phyloP scores from a whole-genome alignment of 2,888 invertebrate genomes.

The Ochropleura plecta region DNA sequence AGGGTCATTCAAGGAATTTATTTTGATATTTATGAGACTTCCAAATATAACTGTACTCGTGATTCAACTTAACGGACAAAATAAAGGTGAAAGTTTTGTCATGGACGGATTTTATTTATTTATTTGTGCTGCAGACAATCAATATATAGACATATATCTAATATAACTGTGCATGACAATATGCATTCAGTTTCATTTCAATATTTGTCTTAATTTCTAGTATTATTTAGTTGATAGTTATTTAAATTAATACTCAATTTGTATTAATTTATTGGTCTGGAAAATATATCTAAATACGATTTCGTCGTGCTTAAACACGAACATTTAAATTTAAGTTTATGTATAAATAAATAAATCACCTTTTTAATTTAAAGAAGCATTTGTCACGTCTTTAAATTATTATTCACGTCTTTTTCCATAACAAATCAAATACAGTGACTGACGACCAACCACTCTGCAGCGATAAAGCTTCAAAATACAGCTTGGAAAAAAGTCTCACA shows the following conservation, averaged over 20 bases:
- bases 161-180: not conserved
- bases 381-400: not conserved
- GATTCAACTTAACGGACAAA: constrained; percentile 23
- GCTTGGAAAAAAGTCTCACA: constrained; percentile 4
- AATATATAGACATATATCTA: not conserved
- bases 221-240: not conserved
- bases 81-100: constrained; percentile 40
- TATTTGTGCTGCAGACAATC: not conserved
- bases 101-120: not conserved
- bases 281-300: not conserved
- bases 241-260: not conserved
- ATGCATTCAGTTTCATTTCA: not conserved
- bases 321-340: not conserved
- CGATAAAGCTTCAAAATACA: not conserved
- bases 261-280: not conserved
- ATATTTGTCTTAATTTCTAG: not conserved
- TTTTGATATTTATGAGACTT: constrained; percentile 40
- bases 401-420: not conserved
- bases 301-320: not conserved
- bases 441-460: not conserved
- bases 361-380: not conserved
- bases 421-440: not conserved
- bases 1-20: constrained; percentile 26
- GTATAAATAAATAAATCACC: not conserved
- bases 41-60: constrained; percentile 41